Conservation (phyloP, 2,888 invertebrate species). For the Drosophila dives region DNA sequence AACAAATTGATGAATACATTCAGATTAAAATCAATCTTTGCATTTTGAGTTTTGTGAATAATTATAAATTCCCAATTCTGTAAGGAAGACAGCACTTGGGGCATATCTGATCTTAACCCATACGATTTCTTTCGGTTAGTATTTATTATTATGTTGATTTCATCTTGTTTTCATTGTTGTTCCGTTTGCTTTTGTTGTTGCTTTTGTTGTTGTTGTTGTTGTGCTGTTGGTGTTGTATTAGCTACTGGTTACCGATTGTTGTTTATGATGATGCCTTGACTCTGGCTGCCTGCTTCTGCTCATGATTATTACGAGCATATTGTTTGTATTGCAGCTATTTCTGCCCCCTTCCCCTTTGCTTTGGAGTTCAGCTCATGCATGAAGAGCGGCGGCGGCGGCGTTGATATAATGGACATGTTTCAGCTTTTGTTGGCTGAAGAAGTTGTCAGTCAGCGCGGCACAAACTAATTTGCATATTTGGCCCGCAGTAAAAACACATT, state of each 20-base stretch:
- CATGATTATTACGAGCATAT: constrained; percentile 52
- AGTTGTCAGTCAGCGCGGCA: constrained; percentile 71
- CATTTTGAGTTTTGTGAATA: background rate
- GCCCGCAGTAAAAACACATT: constrained; percentile 74
- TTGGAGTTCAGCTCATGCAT: constrained; percentile 64
- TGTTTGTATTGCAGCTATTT: constrained; percentile 62
- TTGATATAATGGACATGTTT: constrained; percentile 77
- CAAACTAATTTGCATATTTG: constrained; percentile 78
- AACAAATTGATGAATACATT: constrained; percentile 3
- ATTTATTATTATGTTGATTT: constrained; percentile 43
- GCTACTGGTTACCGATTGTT: constrained; percentile 56
- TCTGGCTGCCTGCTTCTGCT: constrained; percentile 21
- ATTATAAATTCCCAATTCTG: background rate
- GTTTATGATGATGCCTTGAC: constrained; percentile 55
- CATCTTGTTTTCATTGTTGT: constrained; percentile 47
- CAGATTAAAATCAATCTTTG: constrained; percentile 21
- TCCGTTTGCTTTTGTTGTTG: constrained; percentile 32
- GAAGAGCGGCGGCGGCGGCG: constrained; percentile 57
- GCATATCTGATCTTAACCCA: constrained; percentile 31
- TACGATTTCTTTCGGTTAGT: constrained; percentile 28
- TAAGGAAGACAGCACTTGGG: constrained; percentile 6
- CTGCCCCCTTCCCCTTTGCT: constrained; percentile 18
- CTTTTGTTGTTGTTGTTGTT: constrained; percentile 33
- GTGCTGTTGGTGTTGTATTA: constrained; percentile 34
- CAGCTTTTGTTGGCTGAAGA: constrained; percentile 76